Conservation (phyloP, 2,888 invertebrate genomes). For the Eupeodes latifasciatus region DNA sequence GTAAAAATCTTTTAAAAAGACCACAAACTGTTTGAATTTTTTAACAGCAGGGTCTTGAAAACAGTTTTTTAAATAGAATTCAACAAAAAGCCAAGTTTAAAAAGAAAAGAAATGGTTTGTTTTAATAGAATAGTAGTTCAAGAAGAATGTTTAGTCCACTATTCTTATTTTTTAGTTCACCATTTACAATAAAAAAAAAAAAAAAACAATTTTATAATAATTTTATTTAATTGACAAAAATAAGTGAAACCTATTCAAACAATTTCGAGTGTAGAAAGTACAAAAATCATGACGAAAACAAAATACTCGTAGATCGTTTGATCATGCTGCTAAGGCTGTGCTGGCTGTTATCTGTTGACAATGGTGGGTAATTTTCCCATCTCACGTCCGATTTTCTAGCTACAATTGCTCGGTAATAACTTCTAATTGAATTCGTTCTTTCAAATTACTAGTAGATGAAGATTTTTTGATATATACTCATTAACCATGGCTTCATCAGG, state of each 20-base stretch:
- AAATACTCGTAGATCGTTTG: slow-evolving; percentile 6
- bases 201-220: no score
- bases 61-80: no score
- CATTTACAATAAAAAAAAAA: no score
- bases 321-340: slow-evolving; percentile 32
- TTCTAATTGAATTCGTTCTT: slow-evolving; percentile 40
- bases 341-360: slow-evolving; percentile 20
- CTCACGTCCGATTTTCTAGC: slow-evolving; percentile 66
- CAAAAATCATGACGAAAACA: background rate
- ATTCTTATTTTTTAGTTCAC: no score
- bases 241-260: background rate
- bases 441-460: slow-evolving; percentile 20
- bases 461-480: slow-evolving; percentile 17
- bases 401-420: slow-evolving; percentile 45
- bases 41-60: no score
- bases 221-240: no score
- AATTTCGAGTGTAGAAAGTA: background rate
- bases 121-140: no score
- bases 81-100: no score
- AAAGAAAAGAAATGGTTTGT: no score
- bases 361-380: slow-evolving; percentile 68
- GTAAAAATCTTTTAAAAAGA: background rate
- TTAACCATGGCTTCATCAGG: background rate
- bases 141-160: no score
- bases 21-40: no score